Evolutionary conservation across 2,113 vertebrate genomes (phyloP), one percentile per base, ranked within the genome.

Genomic region (Pseudorhombus dupliciocellatus): DNA sequence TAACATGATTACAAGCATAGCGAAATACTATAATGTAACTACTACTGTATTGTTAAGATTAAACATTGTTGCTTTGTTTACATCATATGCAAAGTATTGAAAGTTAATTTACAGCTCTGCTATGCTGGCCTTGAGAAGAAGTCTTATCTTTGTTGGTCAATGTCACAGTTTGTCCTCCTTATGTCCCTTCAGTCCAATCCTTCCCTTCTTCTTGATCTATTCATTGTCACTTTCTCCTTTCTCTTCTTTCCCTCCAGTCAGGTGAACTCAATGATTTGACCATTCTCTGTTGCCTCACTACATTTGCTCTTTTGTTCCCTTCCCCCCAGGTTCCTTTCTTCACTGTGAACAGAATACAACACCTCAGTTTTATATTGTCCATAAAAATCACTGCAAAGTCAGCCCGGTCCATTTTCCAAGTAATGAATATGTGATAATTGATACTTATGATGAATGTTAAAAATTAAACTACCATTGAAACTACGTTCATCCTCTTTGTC

Each of bases 381-480:
- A 76, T 21, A 37, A 81, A 67, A 20, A 68, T 70, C 73, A 73
- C 61, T 24, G 54, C 83, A 61, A 73, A 77, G 62, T 77, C 74
- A 78, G 26, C 55, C 48, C 16, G 77, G 63, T 79, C 59, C 67
- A 81, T 16, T 79, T 63, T 79, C 59, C 69, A 82, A 72, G 56
- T 75, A 51, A 87, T 55, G 52, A 88, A 82, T 80, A 90, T 90
- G 82, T 90, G 85, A 88, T 89, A 81, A 91, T 79, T 84, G 79
- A 90, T 88, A 86, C 81, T 81, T 92, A 85, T 89, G 88, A 84
- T 90, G 91, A 93, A 92, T 93, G 92, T 93, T 92, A 76, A 92
- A 46, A 92, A 93, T 93, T 92, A 93, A 94, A 93, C 86, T 79
- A 86, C 83, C 83, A 88, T 86, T 89, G 78, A 92, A 92, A 92